phyloP scores from a whole-genome alignment of 2,888 invertebrate species.

The Formica aserva region DNA sequence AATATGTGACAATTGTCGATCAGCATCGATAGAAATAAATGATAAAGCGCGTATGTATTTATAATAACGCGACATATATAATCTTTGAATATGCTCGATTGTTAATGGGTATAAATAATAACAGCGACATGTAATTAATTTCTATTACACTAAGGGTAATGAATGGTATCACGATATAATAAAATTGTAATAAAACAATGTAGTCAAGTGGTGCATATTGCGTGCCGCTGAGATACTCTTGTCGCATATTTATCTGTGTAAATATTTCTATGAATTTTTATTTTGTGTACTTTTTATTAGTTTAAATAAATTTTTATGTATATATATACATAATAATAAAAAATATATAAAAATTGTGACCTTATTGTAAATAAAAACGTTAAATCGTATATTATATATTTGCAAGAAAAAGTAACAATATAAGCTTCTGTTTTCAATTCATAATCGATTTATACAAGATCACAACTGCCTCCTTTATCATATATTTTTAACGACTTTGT shows the following conservation, averaged over 20 bases:
- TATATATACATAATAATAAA: not conserved
- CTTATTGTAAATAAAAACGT: not conserved
- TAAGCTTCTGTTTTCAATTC: not conserved
- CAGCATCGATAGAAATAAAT: not conserved
- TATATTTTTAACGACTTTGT: not conserved
- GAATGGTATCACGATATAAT: slow-evolving; percentile 37
- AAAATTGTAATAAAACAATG: slow-evolving; percentile 48
- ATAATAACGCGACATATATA: not conserved
- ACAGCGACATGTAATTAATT: slow-evolving; percentile 41
- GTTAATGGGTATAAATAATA: slow-evolving; percentile 1
- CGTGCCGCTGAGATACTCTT: slow-evolving; percentile 18
- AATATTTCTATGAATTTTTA: slow-evolving; percentile 26
- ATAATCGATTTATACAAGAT: not conserved
- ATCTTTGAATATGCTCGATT: not conserved
- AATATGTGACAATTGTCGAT: not conserved
- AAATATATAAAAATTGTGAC: not conserved
- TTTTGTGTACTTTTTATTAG: not conserved
- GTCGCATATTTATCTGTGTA: not conserved
- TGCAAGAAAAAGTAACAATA: not conserved
- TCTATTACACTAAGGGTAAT: slow-evolving; percentile 41
- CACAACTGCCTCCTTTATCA: not conserved
- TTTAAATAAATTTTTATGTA: slow-evolving; percentile 7
- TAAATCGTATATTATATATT: not conserved
- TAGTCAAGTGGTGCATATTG: slow-evolving; percentile 34
- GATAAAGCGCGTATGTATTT: not conserved